Percentiles rank a stretch among this genome's conserved stretches.
These are phyloP conservation scores for Rhinoraja longicauda DNA, from an alignment of 2,797 vertebrate species.

Conservation along the genomic window DNA sequence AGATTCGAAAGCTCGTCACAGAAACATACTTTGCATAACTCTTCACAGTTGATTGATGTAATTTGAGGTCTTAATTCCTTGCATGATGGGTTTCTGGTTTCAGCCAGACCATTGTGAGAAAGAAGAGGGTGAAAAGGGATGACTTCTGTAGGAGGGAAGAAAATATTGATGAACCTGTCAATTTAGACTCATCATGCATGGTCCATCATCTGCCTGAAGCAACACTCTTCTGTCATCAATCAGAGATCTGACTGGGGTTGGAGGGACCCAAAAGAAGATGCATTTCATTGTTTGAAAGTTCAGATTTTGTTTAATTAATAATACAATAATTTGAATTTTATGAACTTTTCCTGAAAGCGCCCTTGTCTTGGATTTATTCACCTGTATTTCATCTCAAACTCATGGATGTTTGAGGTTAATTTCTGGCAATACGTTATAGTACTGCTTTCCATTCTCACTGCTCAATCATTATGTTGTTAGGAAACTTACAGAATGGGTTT, in stretches of 20 bases:
- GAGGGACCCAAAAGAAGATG: not conserved
- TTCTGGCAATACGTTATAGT: not conserved
- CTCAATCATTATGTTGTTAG: not conserved
- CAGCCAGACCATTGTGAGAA: constrained; percentile 2
- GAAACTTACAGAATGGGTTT: not conserved
- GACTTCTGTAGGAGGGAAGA: not conserved
- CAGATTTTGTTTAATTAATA: not conserved
- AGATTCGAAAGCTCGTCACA: not conserved
- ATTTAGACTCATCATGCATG: not conserved
- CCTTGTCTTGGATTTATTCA: not conserved
- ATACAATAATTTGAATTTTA: not conserved
- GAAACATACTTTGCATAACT: not conserved
- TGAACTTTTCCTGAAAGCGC: not conserved
- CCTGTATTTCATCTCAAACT: not conserved
- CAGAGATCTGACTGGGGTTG: not conserved
- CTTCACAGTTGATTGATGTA: not conserved
- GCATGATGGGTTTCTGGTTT: not conserved
- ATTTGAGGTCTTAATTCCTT: not conserved
- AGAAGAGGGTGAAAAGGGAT: not conserved
- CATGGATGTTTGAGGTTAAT: not conserved
- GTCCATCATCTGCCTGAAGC: not conserved
- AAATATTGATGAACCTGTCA: not conserved
- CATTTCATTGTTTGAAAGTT: not conserved
- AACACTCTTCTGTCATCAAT: not conserved
- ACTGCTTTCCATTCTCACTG: not conserved